Percentiles rank a stretch among this genome's conserved stretches.
phyloP scores from a whole-genome alignment of 2,888 invertebrate species.

The Eupithecia insigniata region DNA sequence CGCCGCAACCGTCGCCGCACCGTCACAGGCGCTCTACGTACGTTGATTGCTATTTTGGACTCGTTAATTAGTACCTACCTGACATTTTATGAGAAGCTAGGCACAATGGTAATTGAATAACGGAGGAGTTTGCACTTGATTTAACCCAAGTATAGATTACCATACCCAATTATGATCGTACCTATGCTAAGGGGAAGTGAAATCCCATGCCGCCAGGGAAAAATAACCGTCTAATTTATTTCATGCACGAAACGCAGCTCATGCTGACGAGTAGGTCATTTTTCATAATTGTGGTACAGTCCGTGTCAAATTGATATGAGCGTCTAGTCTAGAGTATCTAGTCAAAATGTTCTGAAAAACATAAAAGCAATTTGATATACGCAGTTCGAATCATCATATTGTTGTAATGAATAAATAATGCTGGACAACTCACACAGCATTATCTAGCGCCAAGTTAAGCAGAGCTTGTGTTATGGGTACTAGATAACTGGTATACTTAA shows the following conservation, averaged over 20 bases:
- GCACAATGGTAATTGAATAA: background rate
- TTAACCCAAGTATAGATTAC: background rate
- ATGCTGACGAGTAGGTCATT: too few relatives aligned
- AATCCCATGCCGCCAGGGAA: background rate
- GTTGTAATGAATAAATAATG: too few relatives aligned
- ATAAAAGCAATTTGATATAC: too few relatives aligned
- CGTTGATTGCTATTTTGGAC: background rate
- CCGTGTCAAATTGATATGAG: too few relatives aligned
- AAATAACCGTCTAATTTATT: background rate
- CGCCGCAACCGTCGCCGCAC: conserved; percentile 49
- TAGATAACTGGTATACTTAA: too few relatives aligned
- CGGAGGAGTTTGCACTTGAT: background rate
- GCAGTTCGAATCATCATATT: too few relatives aligned
- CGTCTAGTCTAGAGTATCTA: too few relatives aligned
- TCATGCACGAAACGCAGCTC: background rate
- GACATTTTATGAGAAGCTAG: background rate
- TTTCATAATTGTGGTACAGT: too few relatives aligned
- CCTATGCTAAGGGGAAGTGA: background rate
- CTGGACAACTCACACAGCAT: too few relatives aligned
- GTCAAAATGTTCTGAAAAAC: too few relatives aligned
- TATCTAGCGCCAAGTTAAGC: too few relatives aligned
- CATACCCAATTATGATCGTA: background rate
- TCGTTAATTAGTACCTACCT: background rate
- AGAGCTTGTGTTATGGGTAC: too few relatives aligned
- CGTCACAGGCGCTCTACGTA: conserved; percentile 64